A percentile compares a stretch with the other conserved stretches of the same genome.
Evolutionary conservation across 2,888 invertebrate species (phyloP).

Genomic region (Lordiphosa fenestrarum): DNA sequence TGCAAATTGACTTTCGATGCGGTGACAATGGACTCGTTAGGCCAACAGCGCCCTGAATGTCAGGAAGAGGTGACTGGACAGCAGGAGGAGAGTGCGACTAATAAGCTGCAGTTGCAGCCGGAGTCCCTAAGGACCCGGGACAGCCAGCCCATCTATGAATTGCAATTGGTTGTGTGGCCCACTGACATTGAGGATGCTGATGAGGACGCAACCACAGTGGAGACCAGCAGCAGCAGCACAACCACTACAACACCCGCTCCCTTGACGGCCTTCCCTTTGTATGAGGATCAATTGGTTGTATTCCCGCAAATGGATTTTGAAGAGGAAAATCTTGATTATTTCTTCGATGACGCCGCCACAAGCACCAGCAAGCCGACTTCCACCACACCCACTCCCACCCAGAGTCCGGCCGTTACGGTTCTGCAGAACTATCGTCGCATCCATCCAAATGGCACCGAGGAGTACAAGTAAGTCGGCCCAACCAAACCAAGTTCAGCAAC

Average conservation of each 20-base stretch:
- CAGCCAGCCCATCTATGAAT: constrained; percentile 70
- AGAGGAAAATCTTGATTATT: constrained; percentile 60
- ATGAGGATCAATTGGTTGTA: constrained; percentile 68
- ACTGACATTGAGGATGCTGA: constrained; percentile 57
- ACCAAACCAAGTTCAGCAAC: not conserved
- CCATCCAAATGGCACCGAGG: constrained; percentile 69
- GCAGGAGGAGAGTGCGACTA: constrained; percentile 26
- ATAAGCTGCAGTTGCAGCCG: constrained; percentile 52
- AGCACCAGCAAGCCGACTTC: not conserved
- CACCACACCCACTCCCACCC: constrained; percentile 3
- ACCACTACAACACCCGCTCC: constrained; percentile 1
- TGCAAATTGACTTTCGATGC: constrained; percentile 71
- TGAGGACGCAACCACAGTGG: constrained; percentile 25
- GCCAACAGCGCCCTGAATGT: constrained; percentile 40
- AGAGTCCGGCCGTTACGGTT: constrained; percentile 47
- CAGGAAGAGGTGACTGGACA: not conserved
- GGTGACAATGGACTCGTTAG: constrained; percentile 71
- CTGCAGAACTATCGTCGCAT: constrained; percentile 67
- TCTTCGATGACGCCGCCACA: constrained; percentile 50
- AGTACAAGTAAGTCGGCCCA: constrained; percentile 60
- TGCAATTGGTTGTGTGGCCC: constrained; percentile 76
- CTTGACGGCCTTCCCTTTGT: constrained; percentile 40
- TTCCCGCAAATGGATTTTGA: constrained; percentile 67
- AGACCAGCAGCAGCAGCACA: constrained; percentile 18
- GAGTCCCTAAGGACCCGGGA: constrained; percentile 19